Evolutionary conservation across 1,140 invertebrate species (phyloP).

Genomic region (Drosophila trapezifrons): DNA sequence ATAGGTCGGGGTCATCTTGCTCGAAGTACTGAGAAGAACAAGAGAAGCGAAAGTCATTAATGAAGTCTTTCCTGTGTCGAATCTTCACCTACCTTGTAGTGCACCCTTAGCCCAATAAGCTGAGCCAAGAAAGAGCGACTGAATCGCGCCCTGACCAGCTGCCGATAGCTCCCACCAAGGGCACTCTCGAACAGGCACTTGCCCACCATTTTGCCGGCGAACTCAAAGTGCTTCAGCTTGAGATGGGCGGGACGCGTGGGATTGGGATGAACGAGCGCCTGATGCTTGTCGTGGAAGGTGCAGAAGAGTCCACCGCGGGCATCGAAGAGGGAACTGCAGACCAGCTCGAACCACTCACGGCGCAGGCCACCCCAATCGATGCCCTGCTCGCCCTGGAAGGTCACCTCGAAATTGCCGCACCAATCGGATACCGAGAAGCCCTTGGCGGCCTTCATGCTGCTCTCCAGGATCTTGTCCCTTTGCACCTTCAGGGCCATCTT

Average conservation of each 20-base stretch:
- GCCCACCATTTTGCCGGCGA: conserved; percentile 96
- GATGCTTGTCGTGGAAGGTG: conserved; percentile 93
- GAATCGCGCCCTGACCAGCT: conserved; percentile 94
- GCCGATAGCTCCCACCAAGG: conserved; percentile 93
- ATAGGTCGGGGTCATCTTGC: conserved; percentile 97
- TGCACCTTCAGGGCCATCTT: conserved; percentile 92
- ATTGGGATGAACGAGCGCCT: conserved; percentile 95
- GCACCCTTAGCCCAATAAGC: conserved; percentile 94
- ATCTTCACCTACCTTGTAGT: conserved; percentile 88
- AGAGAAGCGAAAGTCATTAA: neutral
- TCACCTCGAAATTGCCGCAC: conserved; percentile 97
- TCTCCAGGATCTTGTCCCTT: conserved; percentile 91
- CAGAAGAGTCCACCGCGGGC: conserved; percentile 92
- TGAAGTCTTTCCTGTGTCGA: conserved; percentile 79
- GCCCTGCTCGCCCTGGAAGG: conserved; percentile 95
- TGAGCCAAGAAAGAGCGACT: conserved; percentile 97
- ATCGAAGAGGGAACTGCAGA: conserved; percentile 94
- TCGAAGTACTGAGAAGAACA: conserved; percentile 91
- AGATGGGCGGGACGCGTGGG: conserved; percentile 89
- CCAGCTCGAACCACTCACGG: conserved; percentile 96
- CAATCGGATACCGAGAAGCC: conserved; percentile 90
- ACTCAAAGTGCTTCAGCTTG: conserved; percentile 96
- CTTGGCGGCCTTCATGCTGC: conserved; percentile 94
- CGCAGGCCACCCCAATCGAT: conserved; percentile 97
- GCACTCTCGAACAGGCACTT: conserved; percentile 91